Evolutionary conservation across 2,888 invertebrate genomes (phyloP).

Genomic region (Lasioglossum villosulum): DNA sequence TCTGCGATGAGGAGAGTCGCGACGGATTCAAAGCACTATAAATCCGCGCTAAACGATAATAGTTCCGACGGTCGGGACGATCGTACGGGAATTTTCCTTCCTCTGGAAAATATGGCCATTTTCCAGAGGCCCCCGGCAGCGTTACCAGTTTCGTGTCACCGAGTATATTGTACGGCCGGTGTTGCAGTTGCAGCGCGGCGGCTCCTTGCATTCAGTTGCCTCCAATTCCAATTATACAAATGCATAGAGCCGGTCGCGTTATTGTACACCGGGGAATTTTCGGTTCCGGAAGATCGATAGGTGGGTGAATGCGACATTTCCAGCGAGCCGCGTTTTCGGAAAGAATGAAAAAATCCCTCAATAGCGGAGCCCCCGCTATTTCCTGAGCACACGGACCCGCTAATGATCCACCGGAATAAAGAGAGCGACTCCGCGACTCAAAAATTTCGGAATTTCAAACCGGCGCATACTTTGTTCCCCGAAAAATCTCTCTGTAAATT

Average conservation of each 20-base stretch:
- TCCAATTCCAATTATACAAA: constrained; percentile 15
- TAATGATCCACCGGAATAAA: constrained; percentile 7
- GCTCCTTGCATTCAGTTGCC: constrained; percentile 3
- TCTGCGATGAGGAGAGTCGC: not conserved
- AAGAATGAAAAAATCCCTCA: not conserved
- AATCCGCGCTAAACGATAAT: not conserved
- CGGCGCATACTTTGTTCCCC: not conserved
- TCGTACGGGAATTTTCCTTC: not conserved
- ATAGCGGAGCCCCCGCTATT: not conserved
- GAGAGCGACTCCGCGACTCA: not conserved
- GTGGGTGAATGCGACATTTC: constrained; percentile 11
- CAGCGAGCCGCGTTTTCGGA: constrained; percentile 5
- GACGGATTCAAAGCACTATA: not conserved
- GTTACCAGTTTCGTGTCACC: not conserved
- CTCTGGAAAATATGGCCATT: not conserved
- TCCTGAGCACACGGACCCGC: not conserved
- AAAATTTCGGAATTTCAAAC: constrained; percentile 4
- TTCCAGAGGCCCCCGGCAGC: not conserved
- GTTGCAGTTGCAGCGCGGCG: not conserved
- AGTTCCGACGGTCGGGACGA: not conserved
- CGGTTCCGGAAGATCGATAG: constrained; percentile 4
- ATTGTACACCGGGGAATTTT: constrained; percentile 11
- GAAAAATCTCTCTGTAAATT: not conserved
- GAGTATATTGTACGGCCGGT: not conserved
- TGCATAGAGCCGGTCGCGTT: constrained; percentile 2